Evolutionary conservation across 1,140 invertebrate genomes (phyloP).

Genomic region (Drosophila willistoni): DNA sequence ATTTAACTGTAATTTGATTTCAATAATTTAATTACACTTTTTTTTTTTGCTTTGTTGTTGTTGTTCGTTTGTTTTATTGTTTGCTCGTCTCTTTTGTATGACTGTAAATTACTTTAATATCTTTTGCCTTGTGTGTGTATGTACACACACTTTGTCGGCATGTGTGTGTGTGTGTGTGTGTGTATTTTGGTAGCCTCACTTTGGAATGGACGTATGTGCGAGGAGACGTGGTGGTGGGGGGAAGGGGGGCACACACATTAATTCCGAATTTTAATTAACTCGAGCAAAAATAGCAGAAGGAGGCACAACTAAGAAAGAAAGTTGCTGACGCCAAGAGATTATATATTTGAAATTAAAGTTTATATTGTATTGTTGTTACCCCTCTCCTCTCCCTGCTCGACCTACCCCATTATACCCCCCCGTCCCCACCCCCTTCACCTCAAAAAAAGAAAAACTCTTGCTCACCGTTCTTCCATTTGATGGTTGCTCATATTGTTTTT

Average conservation of each 20-base stretch:
- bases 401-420: neutral
- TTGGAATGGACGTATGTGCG: conserved; percentile 1
- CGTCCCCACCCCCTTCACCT: neutral
- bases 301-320: conserved; percentile 68
- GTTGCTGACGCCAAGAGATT: conserved; percentile 54
- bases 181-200: conserved; percentile 3
- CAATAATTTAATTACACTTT: conserved; percentile 79
- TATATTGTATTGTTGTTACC: conserved; percentile 39
- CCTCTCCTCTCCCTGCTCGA: no score
- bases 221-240: neutral
- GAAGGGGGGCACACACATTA: conserved; percentile 44
- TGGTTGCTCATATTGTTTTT: conserved; percentile 23
- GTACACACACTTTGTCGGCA: neutral
- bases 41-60: conserved; percentile 22
- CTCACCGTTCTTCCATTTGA: conserved; percentile 2
- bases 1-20: conserved; percentile 80
- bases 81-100: conserved; percentile 18
- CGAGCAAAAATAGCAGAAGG: conserved; percentile 35
- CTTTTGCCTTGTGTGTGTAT: conserved; percentile 19
- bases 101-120: conserved; percentile 51
- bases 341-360: conserved; percentile 59
- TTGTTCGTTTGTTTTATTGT: conserved; percentile 31
- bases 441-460: neutral
- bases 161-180: conserved; percentile 12
- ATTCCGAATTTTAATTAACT: conserved; percentile 78